Conservation (phyloP, 2,797 vertebrate genomes). For the Eulemur rubriventer region DNA sequence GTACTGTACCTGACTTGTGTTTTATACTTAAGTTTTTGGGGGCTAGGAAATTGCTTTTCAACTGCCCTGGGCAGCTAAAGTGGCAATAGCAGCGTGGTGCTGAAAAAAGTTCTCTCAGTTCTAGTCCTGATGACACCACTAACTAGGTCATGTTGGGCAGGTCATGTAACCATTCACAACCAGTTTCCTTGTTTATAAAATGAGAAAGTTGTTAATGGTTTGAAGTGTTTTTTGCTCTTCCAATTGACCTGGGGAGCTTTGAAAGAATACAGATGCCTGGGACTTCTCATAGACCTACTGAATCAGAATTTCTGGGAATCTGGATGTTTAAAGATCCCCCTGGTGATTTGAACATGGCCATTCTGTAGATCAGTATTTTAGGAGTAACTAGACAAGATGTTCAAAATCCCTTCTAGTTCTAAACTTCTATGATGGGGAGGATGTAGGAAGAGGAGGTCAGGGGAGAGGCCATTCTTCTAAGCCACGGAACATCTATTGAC, state of each 20-base stretch:
- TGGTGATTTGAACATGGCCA: background rate
- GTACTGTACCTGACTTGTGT: background rate
- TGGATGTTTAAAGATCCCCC: background rate
- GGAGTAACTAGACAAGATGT: background rate
- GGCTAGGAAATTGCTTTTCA: background rate
- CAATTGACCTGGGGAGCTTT: background rate
- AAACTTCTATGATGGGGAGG: background rate
- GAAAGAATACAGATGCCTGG: background rate
- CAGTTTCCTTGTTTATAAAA: conserved; percentile 5
- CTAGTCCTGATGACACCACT: background rate
- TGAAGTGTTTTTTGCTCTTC: background rate
- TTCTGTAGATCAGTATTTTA: background rate
- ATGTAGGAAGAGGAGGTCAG: background rate
- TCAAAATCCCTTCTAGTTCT: background rate
- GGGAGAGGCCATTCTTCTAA: background rate
- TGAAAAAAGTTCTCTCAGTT: background rate
- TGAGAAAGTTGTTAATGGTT: background rate
- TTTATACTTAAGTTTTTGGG: conserved; percentile 6
- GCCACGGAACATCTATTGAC: background rate
- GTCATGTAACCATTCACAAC: background rate
- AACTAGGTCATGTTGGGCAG: background rate
- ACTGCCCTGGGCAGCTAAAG: background rate
- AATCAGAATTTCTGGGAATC: background rate
- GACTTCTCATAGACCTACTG: background rate
- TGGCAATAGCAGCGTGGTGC: background rate